Evolutionary conservation across 2,797 vertebrate species (phyloP).

Genomic region (Melanotaenia trifasciata): DNA sequence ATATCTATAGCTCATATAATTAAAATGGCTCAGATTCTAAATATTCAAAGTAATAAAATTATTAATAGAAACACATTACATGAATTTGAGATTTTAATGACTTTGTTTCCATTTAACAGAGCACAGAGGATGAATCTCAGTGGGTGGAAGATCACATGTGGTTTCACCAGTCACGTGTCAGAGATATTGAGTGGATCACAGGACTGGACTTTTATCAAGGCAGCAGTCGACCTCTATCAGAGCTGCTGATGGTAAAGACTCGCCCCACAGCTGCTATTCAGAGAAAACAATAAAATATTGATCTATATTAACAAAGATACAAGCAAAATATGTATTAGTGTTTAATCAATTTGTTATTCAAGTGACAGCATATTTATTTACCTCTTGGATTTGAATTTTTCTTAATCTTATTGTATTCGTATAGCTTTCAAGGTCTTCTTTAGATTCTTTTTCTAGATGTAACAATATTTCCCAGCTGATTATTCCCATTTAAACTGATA

Average conservation of each 20-base stretch:
- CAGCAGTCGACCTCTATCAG: constrained; percentile 71
- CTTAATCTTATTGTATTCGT: background rate
- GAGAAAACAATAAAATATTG: constrained; percentile 39
- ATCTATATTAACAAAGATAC: background rate
- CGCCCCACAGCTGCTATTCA: constrained; percentile 79
- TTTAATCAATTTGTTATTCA: background rate
- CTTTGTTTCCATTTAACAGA: constrained; percentile 57
- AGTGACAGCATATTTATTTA: background rate
- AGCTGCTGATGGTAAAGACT: constrained; percentile 81
- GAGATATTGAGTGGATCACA: constrained; percentile 82
- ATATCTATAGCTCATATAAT: too few species aligned
- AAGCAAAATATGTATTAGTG: too few species aligned
- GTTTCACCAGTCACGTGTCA: constrained; percentile 83
- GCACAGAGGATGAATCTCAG: constrained; percentile 38
- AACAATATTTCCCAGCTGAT: too few species aligned
- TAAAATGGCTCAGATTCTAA: too few species aligned
- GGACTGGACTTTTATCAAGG: constrained; percentile 82
- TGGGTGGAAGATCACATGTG: constrained; percentile 85
- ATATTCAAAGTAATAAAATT: too few species aligned
- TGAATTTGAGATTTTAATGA: background rate
- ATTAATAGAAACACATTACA: too few species aligned
- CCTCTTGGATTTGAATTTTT: background rate
- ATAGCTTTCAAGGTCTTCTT: background rate
- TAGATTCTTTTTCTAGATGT: too few species aligned
- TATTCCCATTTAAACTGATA: too few species aligned